Conservation (phyloP, 2,113 vertebrate species). For the Rousettus leschenaultii region DNA sequence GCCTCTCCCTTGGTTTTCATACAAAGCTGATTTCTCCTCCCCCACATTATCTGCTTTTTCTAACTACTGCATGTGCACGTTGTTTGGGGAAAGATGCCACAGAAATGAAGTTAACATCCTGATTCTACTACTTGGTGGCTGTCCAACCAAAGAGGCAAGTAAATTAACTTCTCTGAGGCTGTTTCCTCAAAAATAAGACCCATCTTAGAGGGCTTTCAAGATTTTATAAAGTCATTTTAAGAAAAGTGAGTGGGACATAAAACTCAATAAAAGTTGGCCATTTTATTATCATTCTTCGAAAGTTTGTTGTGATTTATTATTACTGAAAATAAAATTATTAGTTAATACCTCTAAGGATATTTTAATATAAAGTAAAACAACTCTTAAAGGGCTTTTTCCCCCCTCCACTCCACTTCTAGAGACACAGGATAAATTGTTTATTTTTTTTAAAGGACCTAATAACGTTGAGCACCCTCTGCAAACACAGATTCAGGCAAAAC, state of each 20-base stretch:
- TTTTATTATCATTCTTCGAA: background rate
- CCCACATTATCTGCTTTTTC: background rate
- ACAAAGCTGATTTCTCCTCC: background rate
- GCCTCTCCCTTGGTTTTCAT: background rate
- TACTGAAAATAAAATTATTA: background rate
- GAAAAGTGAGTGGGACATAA: background rate
- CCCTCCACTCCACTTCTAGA: background rate
- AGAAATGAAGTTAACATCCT: background rate
- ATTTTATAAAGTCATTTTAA: background rate
- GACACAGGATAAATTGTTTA: background rate
- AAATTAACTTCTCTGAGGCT: background rate
- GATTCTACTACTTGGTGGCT: background rate
- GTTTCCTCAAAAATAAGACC: background rate
- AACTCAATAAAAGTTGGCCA: slow-evolving; percentile 35
- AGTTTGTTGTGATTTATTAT: background rate
- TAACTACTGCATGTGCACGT: background rate
- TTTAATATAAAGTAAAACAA: slow-evolving; percentile 48
- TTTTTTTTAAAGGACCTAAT: slow-evolving; percentile 2
- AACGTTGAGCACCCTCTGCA: background rate
- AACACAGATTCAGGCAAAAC: background rate
- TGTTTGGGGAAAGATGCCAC: background rate
- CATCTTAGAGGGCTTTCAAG: background rate
- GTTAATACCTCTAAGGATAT: background rate
- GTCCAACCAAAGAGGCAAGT: background rate
- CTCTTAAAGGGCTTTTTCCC: background rate